These are phyloP conservation scores for Monochamus alternatus DNA, from an alignment of 2,888 invertebrate genomes.

Conservation along the genomic window DNA sequence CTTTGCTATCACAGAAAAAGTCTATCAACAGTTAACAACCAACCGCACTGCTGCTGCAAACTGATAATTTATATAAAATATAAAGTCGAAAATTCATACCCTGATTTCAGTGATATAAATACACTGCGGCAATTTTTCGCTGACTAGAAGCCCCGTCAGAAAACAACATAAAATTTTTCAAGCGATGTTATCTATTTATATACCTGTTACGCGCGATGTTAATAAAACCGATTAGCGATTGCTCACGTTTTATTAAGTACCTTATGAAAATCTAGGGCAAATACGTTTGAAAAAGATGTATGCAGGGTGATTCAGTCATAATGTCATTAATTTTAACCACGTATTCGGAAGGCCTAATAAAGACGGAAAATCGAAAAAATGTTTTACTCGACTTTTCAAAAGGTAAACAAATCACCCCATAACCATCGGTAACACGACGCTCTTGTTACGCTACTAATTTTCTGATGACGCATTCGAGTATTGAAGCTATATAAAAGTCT, in stretches of 20 bases:
- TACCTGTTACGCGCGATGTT: background rate
- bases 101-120: background rate
- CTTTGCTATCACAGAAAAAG: background rate
- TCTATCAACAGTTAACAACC: background rate
- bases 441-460: too few species aligned
- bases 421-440: too few species aligned
- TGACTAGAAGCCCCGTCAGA: constrained; percentile 6
- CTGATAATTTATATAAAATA: background rate
- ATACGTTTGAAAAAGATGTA: background rate
- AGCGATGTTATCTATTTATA: constrained; percentile 10
- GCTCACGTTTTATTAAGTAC: constrained; percentile 11
- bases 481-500: too few species aligned
- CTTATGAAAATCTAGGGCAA: background rate
- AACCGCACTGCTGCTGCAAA: background rate
- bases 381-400: too few species aligned
- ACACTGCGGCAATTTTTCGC: background rate
- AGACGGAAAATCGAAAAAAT: too few species aligned
- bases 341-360: too few species aligned
- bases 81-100: background rate
- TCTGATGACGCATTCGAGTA: too few species aligned
- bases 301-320: too few species aligned
- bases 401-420: too few species aligned
- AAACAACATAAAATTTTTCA: constrained; percentile 7
- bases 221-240: constrained; percentile 21
- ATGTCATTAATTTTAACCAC: too few species aligned